Base-by-base conservation (phyloP, 2,113 vertebrate genomes). In the Nicator chloris region DNA sequence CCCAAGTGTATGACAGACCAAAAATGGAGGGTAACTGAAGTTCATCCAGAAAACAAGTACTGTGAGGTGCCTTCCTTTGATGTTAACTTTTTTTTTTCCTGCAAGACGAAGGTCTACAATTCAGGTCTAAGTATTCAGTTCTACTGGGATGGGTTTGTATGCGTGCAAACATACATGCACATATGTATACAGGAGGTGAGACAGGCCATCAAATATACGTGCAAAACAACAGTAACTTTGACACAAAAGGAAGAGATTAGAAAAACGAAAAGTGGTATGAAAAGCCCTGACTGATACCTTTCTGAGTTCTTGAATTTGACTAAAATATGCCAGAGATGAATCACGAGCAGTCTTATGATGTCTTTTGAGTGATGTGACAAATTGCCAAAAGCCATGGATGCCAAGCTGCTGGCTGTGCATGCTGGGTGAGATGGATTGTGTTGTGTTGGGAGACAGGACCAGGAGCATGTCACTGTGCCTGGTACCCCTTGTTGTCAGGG, bases 351-450 rank as follows among this genome's bases (percentile, higher is more conserved):
- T 80, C 59, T 72, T 50, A 33, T 45, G n/a, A 13, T 57, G 18
- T 37, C 45, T 77, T 66, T 82, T 79, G 66, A 54, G 26, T 39
- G 35, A 28, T 31, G 16, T 16, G 70, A 63, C 79, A 88, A 75
- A 65, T 65, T 88, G 35, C 70, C 85, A 82, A 17, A 59, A 75
- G 33, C 44, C 8, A 2, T 7, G 51, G 47, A 21, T 47, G 57
- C 61, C 15, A 33, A 54, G 68, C 40, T 3, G 2, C 54, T 65
- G 54, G 49, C 53, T 13, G 9, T 53, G 59, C 28, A 9, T 0
- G 1, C 13, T 10, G 75, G 30, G 19, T 2, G 2, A 50, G 50
- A 19, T 21, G 47, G 14, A 5, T 69, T 0, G 0, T 6, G 12
- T 8, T 65, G 70, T 47, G n/a, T 14, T 40, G 42, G 59, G 40